Evolutionary conservation across 2,113 vertebrate species (phyloP).

Genomic region (Pongo pygmaeus): DNA sequence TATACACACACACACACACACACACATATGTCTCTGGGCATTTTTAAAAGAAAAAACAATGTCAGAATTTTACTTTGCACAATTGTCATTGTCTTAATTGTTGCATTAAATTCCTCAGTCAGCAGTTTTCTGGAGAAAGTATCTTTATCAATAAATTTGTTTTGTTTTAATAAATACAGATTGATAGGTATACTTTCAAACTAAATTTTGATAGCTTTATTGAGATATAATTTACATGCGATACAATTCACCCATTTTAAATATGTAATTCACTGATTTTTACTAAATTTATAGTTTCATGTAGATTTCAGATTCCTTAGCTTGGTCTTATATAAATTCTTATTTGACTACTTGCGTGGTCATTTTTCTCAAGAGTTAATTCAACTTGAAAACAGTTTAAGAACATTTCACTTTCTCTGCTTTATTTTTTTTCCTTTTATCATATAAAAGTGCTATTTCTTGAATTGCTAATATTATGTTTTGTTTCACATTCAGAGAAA

Average conservation of each 20-base stretch:
- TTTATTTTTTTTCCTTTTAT: background rate
- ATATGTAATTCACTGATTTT: background rate
- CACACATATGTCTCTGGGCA: background rate
- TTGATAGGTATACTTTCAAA: background rate
- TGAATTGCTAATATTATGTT: conserved; percentile 57
- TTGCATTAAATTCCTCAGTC: background rate
- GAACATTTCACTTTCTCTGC: conserved; percentile 26
- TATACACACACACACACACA: too few species aligned
- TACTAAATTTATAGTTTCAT: background rate
- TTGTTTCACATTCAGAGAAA: conserved; percentile 88
- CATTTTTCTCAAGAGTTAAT: conserved; percentile 38
- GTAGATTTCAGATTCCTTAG: background rate
- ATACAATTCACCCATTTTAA: background rate
- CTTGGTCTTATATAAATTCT: background rate
- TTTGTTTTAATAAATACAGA: conserved; percentile 23
- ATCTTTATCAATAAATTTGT: background rate
- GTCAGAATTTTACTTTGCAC: conserved; percentile 22
- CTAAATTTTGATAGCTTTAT: conserved; percentile 19
- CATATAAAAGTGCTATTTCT: conserved; percentile 25
- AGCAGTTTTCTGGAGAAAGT: background rate
- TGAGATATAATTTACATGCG: background rate
- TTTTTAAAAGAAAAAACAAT: conserved; percentile 34
- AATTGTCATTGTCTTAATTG: background rate
- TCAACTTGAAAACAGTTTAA: conserved; percentile 23
- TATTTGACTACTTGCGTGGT: background rate